phyloP scores from a whole-genome alignment of 2,113 vertebrate genomes.

The Mixornis gularis region DNA sequence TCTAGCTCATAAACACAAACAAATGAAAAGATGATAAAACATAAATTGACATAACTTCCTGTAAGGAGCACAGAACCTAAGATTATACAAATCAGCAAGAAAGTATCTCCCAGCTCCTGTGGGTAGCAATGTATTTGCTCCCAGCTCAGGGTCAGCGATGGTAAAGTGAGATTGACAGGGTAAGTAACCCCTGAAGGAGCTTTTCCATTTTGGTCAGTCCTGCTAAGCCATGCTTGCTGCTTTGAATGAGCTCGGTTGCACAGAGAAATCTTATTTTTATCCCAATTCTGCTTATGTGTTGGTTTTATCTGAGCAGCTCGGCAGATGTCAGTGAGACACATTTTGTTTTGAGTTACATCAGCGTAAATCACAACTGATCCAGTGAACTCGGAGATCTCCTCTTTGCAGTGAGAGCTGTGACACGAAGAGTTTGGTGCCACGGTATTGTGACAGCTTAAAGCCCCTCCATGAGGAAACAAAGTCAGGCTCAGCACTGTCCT shows the following conservation, averaged over 20 bases:
- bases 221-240: constrained; percentile 31
- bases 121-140: neutral
- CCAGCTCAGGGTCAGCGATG: neutral
- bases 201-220: constrained; percentile 7
- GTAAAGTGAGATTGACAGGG: constrained; percentile 11
- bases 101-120: neutral
- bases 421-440: neutral
- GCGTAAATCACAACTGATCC: constrained; percentile 19
- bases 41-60: neutral
- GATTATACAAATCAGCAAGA: neutral
- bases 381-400: neutral
- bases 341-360: constrained; percentile 26
- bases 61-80: neutral
- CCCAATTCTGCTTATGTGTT: neutral
- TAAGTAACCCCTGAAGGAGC: constrained; percentile 19
- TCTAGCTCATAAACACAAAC: neutral
- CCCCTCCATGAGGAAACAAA: constrained; percentile 21
- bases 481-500: constrained; percentile 30
- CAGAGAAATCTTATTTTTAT: neutral
- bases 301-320: constrained; percentile 13
- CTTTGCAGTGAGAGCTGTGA: neutral
- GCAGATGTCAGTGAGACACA: neutral
- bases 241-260: neutral
- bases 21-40: neutral
- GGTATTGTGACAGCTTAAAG: constrained; percentile 36